Base-by-base conservation (phyloP, 2,113 vertebrate species). In the Halichoeres trimaculatus region DNA sequence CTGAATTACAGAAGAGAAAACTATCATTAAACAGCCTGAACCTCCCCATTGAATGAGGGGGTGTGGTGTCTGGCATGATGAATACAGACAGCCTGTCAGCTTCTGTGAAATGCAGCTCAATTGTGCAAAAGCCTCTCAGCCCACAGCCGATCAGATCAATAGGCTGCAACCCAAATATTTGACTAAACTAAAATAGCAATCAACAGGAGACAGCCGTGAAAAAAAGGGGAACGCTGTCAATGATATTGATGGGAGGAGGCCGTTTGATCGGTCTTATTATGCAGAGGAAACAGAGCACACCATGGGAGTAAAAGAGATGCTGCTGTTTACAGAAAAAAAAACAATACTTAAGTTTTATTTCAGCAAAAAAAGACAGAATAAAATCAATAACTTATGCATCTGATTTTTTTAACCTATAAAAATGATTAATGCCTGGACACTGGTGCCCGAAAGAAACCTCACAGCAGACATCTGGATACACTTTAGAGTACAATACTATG, bases 121-220 rank as follows among this genome's bases (percentile, higher is more conserved):
- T 34, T 63, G 68, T 23, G 50, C 54, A 69, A n/a, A n/a, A 53
- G 57, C 56, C 40, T 75, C 45, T 68, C 35, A 47, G 58, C 58
- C 48, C 68, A 40, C 70, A 35, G 61, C 56, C 22, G 6, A 81
- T 50, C 8, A 20, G 73, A 84, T 82, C 83, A 61, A 84, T 63
- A 70, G 66, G 54, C 50, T 48, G 55, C 51, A 74, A 77, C 70
- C 66, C 47, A 75, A 87, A 87, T 82, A 84, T 89, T 78, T 86
- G 53, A 83, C 62, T 56, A 61, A 11, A 57, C 50, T 53, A 57
- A 90, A 74, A 76, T 35, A 63, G 59, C 62, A 76, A 65, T 76
- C 56, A 67, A 63, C 47, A 73, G 34, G 47, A 43, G 54, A 74
- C 72, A 75, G 70, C 35, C 60, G 60, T 11, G 17, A 70, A 30